A percentile compares a stretch with the other conserved stretches of the same genome.
These are phyloP conservation scores for Scrobipalpa costella DNA, from an alignment of 2,888 invertebrate species.

Conservation along the genomic window DNA sequence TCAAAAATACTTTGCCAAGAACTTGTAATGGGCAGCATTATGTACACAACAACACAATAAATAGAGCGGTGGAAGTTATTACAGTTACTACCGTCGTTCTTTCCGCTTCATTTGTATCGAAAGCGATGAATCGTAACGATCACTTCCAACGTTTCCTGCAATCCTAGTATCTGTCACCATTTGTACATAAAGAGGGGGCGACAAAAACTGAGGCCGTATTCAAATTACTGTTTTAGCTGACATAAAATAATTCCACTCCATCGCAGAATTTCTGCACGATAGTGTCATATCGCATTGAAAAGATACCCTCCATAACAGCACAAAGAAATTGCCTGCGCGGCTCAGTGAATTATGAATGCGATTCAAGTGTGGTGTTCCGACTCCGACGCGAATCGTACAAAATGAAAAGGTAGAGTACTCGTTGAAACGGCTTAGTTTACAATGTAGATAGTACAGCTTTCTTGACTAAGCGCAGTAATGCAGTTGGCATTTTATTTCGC, in stretches of 20 bases:
- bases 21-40: not conserved
- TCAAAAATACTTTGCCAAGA: conserved; percentile 5
- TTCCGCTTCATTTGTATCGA: conserved; percentile 21
- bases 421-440: conserved; percentile 41
- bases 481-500: conserved; percentile 32
- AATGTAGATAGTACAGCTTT: conserved; percentile 45
- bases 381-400: conserved; percentile 47
- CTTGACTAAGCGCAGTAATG: conserved; percentile 40
- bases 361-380: conserved; percentile 43
- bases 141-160: not conserved
- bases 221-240: not conserved
- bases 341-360: conserved; percentile 48
- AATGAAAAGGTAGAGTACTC: conserved; percentile 43
- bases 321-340: conserved; percentile 43
- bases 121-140: conserved; percentile 8
- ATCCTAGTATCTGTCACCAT: conserved; percentile 28
- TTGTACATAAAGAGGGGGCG: not conserved
- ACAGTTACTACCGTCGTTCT: conserved; percentile 14
- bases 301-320: conserved; percentile 41
- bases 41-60: conserved; percentile 5
- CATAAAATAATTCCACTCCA: conserved; percentile 5
- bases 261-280: conserved; percentile 31
- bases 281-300: conserved; percentile 37
- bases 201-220: not conserved
- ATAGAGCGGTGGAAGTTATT: conserved; percentile 13